These are phyloP conservation scores for Nomada hirtipes DNA, from an alignment of 2,888 invertebrate genomes.

Conservation along the genomic window DNA sequence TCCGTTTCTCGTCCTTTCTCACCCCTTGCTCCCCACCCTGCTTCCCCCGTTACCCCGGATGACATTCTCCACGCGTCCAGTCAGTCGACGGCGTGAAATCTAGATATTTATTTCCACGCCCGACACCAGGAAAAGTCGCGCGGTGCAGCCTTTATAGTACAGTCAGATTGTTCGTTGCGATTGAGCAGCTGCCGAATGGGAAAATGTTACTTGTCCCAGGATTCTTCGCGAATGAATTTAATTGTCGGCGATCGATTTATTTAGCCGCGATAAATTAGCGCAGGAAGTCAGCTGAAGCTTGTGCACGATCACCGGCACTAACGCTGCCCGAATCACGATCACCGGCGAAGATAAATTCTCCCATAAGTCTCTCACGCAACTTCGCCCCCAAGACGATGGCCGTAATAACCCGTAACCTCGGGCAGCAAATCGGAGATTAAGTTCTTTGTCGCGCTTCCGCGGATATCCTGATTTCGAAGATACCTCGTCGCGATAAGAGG, in stretches of 20 bases:
- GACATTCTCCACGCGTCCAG: conserved; percentile 35
- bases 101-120: conserved; percentile 62
- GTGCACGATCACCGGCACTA: neutral
- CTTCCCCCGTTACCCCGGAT: conserved; percentile 20
- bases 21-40: conserved; percentile 23
- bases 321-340: neutral
- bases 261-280: no score
- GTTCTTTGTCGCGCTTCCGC: conserved; percentile 62
- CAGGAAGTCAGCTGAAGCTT: neutral
- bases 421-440: conserved; percentile 60
- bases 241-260: neutral
- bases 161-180: conserved; percentile 78
- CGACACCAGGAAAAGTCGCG: conserved; percentile 56
- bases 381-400: conserved; percentile 1
- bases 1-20: neutral
- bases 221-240: neutral
- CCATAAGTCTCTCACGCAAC: conserved; percentile 13
- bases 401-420: conserved; percentile 46
- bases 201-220: conserved; percentile 72
- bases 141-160: conserved; percentile 66
- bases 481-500: conserved; percentile 68
- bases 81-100: conserved; percentile 57
- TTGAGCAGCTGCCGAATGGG: conserved; percentile 77
- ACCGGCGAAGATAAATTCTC: neutral
- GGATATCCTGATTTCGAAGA: conserved; percentile 65